phyloP scores from a whole-genome alignment of 2,797 vertebrate genomes.

The Ceryle rudis region DNA sequence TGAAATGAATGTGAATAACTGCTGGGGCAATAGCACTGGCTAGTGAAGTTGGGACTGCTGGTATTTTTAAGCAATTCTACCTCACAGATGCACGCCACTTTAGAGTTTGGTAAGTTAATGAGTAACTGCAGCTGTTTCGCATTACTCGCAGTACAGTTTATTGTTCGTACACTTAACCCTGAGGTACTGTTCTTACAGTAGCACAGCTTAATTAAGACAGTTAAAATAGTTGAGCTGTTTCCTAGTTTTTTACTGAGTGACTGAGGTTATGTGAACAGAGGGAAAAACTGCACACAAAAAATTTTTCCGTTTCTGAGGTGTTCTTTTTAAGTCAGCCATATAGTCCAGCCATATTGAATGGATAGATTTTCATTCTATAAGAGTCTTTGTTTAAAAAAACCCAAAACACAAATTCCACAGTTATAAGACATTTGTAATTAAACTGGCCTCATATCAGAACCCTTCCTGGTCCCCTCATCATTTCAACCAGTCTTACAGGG shows the following conservation, averaged over 20 bases:
- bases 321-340: not conserved
- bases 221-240: not conserved
- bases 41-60: not conserved
- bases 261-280: not conserved
- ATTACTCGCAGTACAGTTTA: not conserved
- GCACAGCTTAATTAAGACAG: not conserved
- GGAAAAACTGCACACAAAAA: not conserved
- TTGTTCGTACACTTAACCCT: constrained; percentile 1
- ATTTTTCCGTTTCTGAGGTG: not conserved
- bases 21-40: not conserved
- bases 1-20: not conserved
- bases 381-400: not conserved
- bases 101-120: not conserved
- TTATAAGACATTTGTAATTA: not conserved
- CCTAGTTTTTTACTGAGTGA: not conserved
- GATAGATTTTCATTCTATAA: not conserved
- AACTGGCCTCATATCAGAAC: not conserved
- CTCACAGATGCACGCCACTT: not conserved
- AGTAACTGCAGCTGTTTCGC: not conserved
- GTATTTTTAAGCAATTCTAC: not conserved
- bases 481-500: not conserved
- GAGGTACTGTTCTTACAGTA: not conserved
- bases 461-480: not conserved
- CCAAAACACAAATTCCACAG: not conserved
- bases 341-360: not conserved